A percentile compares a stretch with the other conserved stretches of the same genome.
These are phyloP conservation scores for Dermochelys coriacea DNA, from an alignment of 2,797 vertebrate genomes.

Conservation along the genomic window DNA sequence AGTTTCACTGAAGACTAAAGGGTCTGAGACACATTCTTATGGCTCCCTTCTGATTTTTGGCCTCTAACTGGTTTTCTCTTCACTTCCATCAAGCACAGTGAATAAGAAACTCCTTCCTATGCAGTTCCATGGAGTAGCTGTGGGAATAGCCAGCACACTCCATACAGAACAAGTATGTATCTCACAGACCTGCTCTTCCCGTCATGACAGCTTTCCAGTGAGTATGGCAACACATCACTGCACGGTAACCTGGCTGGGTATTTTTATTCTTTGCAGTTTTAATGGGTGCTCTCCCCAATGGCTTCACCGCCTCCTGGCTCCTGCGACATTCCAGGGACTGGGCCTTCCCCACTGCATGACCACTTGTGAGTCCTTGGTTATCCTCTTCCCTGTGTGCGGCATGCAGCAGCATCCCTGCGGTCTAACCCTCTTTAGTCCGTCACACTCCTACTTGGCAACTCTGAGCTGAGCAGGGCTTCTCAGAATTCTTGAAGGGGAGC, in stretches of 20 bases:
- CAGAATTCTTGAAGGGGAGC: not conserved
- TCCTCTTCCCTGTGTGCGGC: not conserved
- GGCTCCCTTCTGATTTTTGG: not conserved
- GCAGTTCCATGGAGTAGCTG: rapidly evolving
- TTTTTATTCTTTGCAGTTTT: not conserved
- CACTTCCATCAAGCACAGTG: not conserved
- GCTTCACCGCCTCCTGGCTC: not conserved
- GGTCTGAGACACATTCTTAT: rapidly evolving
- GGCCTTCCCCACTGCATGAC: not conserved
- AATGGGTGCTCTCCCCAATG: not conserved
- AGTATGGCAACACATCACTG: rapidly evolving
- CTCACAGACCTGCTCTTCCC: rapidly evolving
- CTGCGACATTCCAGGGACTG: too few relatives aligned
- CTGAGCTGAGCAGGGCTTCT: not conserved
- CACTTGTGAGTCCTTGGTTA: not conserved
- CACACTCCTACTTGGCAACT: not conserved
- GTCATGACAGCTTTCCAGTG: not conserved
- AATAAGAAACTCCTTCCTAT: rapidly evolving
- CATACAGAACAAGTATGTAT: rapidly evolving
- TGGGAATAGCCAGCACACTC: rapidly evolving
- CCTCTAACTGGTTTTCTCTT: not conserved
- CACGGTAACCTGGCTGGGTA: not conserved
- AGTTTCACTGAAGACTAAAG: rapidly evolving
- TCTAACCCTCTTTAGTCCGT: not conserved
- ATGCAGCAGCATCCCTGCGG: not conserved